phyloP scores from a whole-genome alignment of 2,113 vertebrate species.

The Amazona guildingii region DNA sequence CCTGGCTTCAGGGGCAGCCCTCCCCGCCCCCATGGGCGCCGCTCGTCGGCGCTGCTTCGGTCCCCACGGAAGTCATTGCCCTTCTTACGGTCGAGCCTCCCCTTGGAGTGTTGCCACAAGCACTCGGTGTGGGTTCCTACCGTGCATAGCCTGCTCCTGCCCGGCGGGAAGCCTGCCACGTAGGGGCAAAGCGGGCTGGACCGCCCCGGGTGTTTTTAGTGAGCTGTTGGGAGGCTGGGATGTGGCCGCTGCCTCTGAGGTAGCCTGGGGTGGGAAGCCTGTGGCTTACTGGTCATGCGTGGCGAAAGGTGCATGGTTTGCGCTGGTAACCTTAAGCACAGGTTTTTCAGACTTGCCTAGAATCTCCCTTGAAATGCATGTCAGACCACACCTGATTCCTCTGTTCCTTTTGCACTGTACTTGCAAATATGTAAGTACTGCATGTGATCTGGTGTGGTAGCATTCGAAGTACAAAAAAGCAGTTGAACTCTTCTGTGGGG shows the following conservation, averaged over 20 bases:
- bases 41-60: rapidly evolving
- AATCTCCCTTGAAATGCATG: not conserved
- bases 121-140: rapidly evolving
- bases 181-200: not conserved
- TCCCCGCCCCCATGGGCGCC: too few relatives aligned
- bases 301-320: not conserved
- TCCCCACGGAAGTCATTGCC: rapidly evolving
- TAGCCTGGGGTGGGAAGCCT: too few relatives aligned
- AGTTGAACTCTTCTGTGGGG: not conserved
- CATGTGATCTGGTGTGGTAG: rapidly evolving
- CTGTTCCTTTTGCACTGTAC: rapidly evolving
- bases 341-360: not conserved
- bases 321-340: rapidly evolving
- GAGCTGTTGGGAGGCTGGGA: rapidly evolving
- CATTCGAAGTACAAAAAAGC: not conserved
- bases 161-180: not conserved
- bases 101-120: rapidly evolving
- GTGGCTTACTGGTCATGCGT: rapidly evolving
- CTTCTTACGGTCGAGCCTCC: rapidly evolving
- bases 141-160: rapidly evolving
- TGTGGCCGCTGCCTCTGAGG: not conserved
- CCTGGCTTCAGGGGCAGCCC: not conserved
- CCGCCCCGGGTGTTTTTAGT: not conserved
- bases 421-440: not conserved
- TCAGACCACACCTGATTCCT: not conserved